phyloP scores from a whole-genome alignment of 2,888 invertebrate genomes.

The Calameuta pallipes region DNA sequence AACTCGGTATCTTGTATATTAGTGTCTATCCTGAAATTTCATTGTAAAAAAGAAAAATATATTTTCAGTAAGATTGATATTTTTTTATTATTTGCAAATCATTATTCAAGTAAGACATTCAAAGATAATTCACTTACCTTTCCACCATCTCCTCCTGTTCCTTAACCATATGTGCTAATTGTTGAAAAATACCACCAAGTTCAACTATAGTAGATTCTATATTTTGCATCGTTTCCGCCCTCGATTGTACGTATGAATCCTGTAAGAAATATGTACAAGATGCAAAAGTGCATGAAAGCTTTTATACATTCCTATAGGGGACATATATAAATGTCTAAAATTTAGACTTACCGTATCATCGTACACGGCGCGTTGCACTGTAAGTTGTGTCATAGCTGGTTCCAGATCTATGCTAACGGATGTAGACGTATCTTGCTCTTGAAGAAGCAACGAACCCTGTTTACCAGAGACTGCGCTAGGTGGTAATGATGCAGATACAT shows the following conservation, averaged over 20 bases:
- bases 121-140: conserved; percentile 65
- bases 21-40: conserved; percentile 84
- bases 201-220: conserved; percentile 99
- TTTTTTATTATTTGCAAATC: background rate
- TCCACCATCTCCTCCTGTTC: conserved; percentile 99
- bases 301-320: background rate
- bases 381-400: conserved; percentile 67
- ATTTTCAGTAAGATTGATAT: background rate
- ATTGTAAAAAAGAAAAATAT: conserved; percentile 4
- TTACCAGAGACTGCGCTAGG: conserved; percentile 71
- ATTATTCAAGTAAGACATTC: background rate
- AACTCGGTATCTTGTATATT: conserved; percentile 95
- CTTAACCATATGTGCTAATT: conserved; percentile 96
- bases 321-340: background rate
- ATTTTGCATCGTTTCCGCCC: conserved; percentile 98
- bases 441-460: conserved; percentile 62
- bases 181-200: conserved; percentile 97
- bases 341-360: conserved; percentile 55
- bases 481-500: conserved; percentile 73
- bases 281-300: background rate
- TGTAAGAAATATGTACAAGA: conserved; percentile 28
- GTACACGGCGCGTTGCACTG: conserved; percentile 61
- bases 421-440: conserved; percentile 57
- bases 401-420: conserved; percentile 88
- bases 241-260: conserved; percentile 89